These are phyloP conservation scores for Drosophila eugracilis DNA, from an alignment of 1,140 invertebrate genomes.

Conservation along the genomic window DNA sequence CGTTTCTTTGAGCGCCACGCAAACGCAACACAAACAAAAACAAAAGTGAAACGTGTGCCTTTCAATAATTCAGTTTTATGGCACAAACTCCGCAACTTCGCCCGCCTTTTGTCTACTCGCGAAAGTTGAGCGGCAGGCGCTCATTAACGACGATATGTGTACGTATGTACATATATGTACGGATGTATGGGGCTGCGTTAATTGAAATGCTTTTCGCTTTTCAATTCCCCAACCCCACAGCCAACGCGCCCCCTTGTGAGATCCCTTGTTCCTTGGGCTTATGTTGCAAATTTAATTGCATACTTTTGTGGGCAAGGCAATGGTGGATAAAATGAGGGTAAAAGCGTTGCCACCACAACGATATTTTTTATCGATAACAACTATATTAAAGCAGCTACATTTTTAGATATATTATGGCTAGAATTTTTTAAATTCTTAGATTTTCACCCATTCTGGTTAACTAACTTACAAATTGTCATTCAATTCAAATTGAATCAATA, in stretches of 20 bases:
- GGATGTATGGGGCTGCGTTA: conserved; percentile 35
- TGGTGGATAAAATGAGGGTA: not conserved
- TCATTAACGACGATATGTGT: conserved; percentile 52
- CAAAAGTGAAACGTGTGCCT: conserved; percentile 69
- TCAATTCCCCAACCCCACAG: conserved; percentile 23
- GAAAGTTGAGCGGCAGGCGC: conserved; percentile 45
- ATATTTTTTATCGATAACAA: not conserved
- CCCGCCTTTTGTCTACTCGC: conserved; percentile 36
- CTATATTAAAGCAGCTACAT: too few species aligned
- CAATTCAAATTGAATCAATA: conserved; percentile 14
- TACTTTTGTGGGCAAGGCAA: conserved; percentile 11
- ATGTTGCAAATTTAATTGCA: conserved; percentile 50
- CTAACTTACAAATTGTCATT: conserved; percentile 12
- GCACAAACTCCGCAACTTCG: conserved; percentile 55
- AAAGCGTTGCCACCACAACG: not conserved
- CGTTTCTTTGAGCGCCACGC: conserved; percentile 63
- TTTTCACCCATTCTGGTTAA: not conserved
- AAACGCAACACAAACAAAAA: conserved; percentile 54
- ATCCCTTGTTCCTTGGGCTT: conserved; percentile 22
- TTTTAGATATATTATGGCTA: too few species aligned
- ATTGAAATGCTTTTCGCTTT: conserved; percentile 68
- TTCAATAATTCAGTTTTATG: conserved; percentile 70
- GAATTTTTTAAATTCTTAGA: not conserved
- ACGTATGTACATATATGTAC: conserved; percentile 4
- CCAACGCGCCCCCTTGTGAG: not conserved